phyloP scores from a whole-genome alignment of 2,113 vertebrate genomes.

The Crocuta crocuta region DNA sequence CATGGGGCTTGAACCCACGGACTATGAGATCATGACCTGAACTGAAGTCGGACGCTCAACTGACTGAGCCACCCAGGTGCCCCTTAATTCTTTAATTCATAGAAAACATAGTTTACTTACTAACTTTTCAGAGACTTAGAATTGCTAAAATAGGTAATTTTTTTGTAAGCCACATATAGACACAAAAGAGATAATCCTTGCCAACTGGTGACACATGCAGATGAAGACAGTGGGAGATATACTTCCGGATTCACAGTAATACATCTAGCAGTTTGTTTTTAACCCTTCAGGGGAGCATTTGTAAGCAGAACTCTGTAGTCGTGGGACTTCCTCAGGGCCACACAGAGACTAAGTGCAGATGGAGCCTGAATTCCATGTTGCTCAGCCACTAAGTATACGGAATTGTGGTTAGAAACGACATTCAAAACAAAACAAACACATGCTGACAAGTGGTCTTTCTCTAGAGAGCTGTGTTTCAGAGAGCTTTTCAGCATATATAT shows the following conservation, averaged over 20 bases:
- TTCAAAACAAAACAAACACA: not conserved
- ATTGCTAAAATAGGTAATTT: constrained; percentile 33
- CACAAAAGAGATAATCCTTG: constrained; percentile 69
- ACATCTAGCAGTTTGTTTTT: constrained; percentile 57
- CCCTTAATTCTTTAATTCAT: constrained; percentile 35
- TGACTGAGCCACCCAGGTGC: too few species aligned
- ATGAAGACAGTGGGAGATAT: constrained; percentile 57
- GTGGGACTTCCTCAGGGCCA: not conserved
- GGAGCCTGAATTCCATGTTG: not conserved
- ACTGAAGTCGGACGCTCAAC: too few species aligned
- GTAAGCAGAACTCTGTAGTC: not conserved
- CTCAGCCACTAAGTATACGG: not conserved
- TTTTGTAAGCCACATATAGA: constrained; percentile 45
- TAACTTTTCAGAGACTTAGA: constrained; percentile 46
- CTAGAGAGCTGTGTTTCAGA: not conserved
- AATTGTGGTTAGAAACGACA: not conserved
- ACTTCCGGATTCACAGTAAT: constrained; percentile 45
- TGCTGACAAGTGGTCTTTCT: not conserved
- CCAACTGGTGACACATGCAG: constrained; percentile 60
- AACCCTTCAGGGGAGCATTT: constrained; percentile 51
- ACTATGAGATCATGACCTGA: too few species aligned
- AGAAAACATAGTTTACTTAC: constrained; percentile 55
- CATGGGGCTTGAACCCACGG: too few species aligned
- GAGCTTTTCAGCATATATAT: not conserved
- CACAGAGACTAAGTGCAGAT: not conserved